These are phyloP conservation scores for Andrena minutula DNA, from an alignment of 2,888 invertebrate species.

Conservation along the genomic window DNA sequence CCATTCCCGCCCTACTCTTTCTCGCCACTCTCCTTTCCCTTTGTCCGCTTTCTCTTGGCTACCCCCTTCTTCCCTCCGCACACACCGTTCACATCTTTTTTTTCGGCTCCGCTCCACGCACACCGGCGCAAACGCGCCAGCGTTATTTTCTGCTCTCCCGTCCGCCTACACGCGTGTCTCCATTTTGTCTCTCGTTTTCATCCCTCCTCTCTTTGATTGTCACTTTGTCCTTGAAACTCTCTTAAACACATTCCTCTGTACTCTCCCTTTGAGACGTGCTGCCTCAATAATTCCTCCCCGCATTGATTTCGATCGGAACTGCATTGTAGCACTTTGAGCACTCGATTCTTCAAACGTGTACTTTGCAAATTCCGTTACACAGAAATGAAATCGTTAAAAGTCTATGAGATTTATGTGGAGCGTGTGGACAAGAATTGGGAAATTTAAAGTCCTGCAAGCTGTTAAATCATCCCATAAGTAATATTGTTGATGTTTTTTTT, in stretches of 20 bases:
- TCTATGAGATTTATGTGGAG: too few relatives aligned
- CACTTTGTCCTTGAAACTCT: not conserved
- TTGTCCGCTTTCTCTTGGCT: not conserved
- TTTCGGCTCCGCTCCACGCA: not conserved
- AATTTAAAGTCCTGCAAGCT: too few relatives aligned
- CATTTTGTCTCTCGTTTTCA: not conserved
- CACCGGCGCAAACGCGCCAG: not conserved
- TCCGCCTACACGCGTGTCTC: not conserved
- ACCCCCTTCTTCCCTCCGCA: not conserved
- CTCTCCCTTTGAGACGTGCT: too few relatives aligned
- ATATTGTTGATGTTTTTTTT: too few relatives aligned
- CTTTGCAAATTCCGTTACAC: too few relatives aligned
- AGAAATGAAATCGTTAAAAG: too few relatives aligned
- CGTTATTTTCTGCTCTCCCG: not conserved
- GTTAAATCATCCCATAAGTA: too few relatives aligned
- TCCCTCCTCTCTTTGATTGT: not conserved
- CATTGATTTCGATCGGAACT: too few relatives aligned
- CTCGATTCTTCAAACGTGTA: too few relatives aligned
- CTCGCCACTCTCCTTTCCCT: not conserved
- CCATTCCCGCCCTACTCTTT: not conserved
- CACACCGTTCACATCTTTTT: not conserved
- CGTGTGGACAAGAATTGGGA: too few relatives aligned
- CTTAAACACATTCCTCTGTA: not conserved
- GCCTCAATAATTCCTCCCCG: too few relatives aligned
- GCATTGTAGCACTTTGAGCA: too few relatives aligned